Evolutionary conservation across 2,888 invertebrate species (phyloP).

Genomic region (Lycocerus yunnanus): DNA sequence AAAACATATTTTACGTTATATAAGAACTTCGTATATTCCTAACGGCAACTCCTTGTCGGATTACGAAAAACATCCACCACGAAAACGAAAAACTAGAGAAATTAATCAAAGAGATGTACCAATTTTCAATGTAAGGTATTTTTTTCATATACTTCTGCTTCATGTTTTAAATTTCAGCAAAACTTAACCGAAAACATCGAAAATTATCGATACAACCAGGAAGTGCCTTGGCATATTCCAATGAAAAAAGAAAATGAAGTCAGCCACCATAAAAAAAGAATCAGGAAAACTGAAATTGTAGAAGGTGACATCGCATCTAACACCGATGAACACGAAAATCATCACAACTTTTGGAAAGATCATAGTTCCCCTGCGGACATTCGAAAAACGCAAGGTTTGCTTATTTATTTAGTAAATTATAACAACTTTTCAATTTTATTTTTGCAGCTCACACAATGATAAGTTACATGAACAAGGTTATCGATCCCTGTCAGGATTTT

Average conservation of each 20-base stretch:
- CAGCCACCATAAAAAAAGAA: not conserved
- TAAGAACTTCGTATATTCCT: conserved; percentile 67
- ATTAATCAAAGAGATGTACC: not conserved
- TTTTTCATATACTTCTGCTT: not conserved
- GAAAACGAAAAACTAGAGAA: not conserved
- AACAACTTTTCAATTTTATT: not conserved
- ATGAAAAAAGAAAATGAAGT: conserved; percentile 3
- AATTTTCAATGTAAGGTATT: not conserved
- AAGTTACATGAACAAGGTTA: conserved; percentile 73
- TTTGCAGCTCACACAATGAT: conserved; percentile 69
- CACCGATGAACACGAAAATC: not conserved
- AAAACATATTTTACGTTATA: conserved; percentile 64
- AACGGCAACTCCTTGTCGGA: conserved; percentile 12
- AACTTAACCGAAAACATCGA: not conserved
- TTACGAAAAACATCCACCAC: not conserved
- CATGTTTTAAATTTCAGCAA: not conserved
- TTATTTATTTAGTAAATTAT: not conserved
- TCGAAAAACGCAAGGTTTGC: conserved; percentile 18
- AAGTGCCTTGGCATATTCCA: not conserved
- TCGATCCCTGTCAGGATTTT: conserved; percentile 81
- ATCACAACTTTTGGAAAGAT: conserved; percentile 25
- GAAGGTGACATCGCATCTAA: not conserved
- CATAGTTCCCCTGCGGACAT: conserved; percentile 17
- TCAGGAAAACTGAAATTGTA: not conserved
- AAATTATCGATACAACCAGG: not conserved